phyloP scores from a whole-genome alignment of 2,113 vertebrate species.

The Paramormyrops kingsleyae region DNA sequence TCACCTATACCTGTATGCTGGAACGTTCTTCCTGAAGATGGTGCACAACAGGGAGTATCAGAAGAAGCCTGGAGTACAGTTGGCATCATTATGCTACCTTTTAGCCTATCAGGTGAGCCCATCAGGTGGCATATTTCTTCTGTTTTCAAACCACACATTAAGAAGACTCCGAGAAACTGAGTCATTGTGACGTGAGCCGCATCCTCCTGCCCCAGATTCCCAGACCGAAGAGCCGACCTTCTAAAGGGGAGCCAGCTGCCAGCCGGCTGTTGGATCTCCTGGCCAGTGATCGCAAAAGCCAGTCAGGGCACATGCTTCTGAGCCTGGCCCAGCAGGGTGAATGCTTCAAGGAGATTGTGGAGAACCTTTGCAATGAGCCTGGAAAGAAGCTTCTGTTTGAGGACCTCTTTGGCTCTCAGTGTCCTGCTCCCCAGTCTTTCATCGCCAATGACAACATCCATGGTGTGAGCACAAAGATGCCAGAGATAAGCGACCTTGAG shows the following conservation, averaged over 20 bases:
- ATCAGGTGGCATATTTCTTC: neutral
- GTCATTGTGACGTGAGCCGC: neutral
- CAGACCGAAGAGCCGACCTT: conserved; percentile 78
- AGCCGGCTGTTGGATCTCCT: conserved; percentile 72
- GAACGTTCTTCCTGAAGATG: conserved; percentile 82
- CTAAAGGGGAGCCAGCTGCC: conserved; percentile 68
- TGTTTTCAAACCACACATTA: neutral
- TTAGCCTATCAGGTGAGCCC: conserved; percentile 79
- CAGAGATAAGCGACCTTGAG: conserved; percentile 66
- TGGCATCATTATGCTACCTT: conserved; percentile 80
- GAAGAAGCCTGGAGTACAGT: conserved; percentile 74
- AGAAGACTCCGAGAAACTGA: neutral
- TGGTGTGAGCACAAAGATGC: conserved; percentile 56
- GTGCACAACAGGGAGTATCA: conserved; percentile 69
- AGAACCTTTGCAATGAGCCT: conserved; percentile 78
- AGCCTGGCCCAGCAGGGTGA: conserved; percentile 73
- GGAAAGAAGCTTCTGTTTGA: conserved; percentile 74
- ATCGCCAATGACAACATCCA: conserved; percentile 77
- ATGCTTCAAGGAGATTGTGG: conserved; percentile 78
- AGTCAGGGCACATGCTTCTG: conserved; percentile 89
- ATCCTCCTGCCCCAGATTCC: conserved; percentile 61
- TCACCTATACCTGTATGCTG: conserved; percentile 86
- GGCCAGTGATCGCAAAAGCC: conserved; percentile 85
- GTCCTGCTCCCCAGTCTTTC: conserved; percentile 59
- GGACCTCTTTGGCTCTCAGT: conserved; percentile 65